Evolutionary conservation across 2,113 vertebrate genomes (phyloP), one percentile per base, ranked within the genome.

Genomic region (Dicrurus megarhynchus): DNA sequence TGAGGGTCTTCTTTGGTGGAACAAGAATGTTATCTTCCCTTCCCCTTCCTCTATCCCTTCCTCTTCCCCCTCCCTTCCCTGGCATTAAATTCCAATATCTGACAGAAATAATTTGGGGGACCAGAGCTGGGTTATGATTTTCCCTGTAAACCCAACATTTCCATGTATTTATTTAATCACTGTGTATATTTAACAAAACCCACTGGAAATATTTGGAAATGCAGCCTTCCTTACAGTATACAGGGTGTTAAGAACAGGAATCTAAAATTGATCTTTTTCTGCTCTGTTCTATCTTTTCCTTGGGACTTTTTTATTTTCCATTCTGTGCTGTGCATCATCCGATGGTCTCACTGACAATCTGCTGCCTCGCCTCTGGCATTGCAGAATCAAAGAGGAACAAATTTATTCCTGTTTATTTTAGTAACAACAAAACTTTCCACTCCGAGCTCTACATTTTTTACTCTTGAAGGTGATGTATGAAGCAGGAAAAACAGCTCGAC

Each of bases 371-470:
- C 74, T 83, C 69, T 90, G 84, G 83, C 59, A 37, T 11, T 77
- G 65, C 52, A 92, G 41, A 94, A 95, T 65, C 63, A 69, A 84
- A 90, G 47, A 42, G 49, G 15, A 91, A 71, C 32, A 91, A 64
- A 68, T 76, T 69, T 79, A 87, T 84, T 90, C 80, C 74, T 70
- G 41, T 94, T 96, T 82, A 76, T 96, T 95, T 96, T 80, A 89
- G 87, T 30, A 94, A 78, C 57, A 94, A 69, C 39, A 64, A 63
- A 44, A 65, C 93, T 92, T 89, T 91, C 50, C 41, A 49, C 60
- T 90, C 16, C 15, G n/a, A 92, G 39, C n/a, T 78, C 44, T 65
- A 41, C 71, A 59, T 63, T 90, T 87, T 94, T 95, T 89, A 21
- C 74, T 93, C 46, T 63, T 92, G 76, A 93, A 85, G 67, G 78